Conservation (phyloP, 2,888 invertebrate species). For the Ophioninae sp. region DNA sequence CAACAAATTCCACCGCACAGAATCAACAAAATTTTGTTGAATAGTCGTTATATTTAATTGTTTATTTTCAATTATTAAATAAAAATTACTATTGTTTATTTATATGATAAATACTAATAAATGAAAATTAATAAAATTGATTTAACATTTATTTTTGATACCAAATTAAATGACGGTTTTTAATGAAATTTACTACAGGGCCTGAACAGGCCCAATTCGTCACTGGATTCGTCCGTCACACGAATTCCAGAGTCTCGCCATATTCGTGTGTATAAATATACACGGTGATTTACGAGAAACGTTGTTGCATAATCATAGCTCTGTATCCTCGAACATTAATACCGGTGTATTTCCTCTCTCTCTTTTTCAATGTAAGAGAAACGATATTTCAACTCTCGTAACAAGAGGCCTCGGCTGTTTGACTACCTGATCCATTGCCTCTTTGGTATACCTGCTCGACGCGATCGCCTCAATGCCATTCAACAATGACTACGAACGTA, state of each 20-base stretch:
- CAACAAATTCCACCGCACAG: too few species aligned
- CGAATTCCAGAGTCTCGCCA: conserved; percentile 16
- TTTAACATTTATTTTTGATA: too few species aligned
- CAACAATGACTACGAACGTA: neutral
- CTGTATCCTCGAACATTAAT: conserved; percentile 47
- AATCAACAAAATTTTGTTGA: too few species aligned
- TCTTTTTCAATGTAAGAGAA: conserved; percentile 43
- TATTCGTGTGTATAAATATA: conserved; percentile 15
- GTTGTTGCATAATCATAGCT: conserved; percentile 57
- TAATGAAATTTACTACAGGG: too few species aligned
- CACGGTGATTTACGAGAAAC: conserved; percentile 35
- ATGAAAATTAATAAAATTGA: too few species aligned
- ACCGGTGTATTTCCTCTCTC: conserved; percentile 23
- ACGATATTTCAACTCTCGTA: conserved; percentile 62
- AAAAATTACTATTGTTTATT: too few species aligned
- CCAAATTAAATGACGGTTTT: too few species aligned
- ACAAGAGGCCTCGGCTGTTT: conserved; percentile 60
- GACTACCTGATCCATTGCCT: conserved; percentile 44
- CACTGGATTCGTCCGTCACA: conserved; percentile 20
- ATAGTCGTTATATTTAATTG: too few species aligned
- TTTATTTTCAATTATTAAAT: too few species aligned
- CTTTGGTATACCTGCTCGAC: conserved; percentile 28
- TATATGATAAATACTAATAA: too few species aligned
- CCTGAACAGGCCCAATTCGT: neutral
- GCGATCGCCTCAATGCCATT: conserved; percentile 8